These are phyloP conservation scores for Craterocephalus amniculus DNA, from an alignment of 2,797 vertebrate species.

Conservation along the genomic window DNA sequence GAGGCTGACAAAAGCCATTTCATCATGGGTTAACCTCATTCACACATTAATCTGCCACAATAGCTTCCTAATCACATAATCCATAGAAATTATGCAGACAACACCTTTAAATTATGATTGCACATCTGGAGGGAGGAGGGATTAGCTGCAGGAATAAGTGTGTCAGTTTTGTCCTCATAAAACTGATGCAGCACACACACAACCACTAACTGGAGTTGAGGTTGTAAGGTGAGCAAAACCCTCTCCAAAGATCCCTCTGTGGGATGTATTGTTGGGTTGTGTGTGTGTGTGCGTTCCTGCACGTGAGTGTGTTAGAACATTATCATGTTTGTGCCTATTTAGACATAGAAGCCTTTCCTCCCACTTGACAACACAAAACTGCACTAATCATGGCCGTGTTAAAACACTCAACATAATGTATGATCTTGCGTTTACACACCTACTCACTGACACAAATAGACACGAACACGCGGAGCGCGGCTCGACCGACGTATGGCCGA, in stretches of 20 bases:
- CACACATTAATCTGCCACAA: conserved; percentile 83
- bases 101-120: conserved; percentile 88
- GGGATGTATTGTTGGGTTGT: conserved; percentile 56
- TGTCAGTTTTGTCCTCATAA: conserved; percentile 15
- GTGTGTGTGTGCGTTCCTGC: conserved; percentile 18
- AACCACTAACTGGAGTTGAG: conserved; percentile 19
- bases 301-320: conserved; percentile 40
- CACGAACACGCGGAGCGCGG: background rate
- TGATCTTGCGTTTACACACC: conserved; percentile 51
- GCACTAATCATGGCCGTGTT: conserved; percentile 71
- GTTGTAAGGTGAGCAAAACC: conserved; percentile 61
- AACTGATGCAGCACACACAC: conserved; percentile 25
- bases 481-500: conserved; percentile 54
- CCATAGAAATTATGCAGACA: conserved; percentile 83
- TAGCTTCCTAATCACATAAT: conserved; percentile 87
- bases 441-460: conserved; percentile 40
- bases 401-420: conserved; percentile 73
- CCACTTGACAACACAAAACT: conserved; percentile 77
- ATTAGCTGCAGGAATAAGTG: conserved; percentile 72
- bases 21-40: conserved; percentile 82
- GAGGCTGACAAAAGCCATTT: conserved; percentile 83
- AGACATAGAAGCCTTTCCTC: conserved; percentile 78
- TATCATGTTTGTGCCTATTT: conserved; percentile 68
- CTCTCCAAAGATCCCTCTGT: conserved; percentile 58
- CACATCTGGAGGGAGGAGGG: conserved; percentile 75